Base-by-base conservation (phyloP, 1,140 invertebrate species). In the Schlechtendalia chinensis region DNA sequence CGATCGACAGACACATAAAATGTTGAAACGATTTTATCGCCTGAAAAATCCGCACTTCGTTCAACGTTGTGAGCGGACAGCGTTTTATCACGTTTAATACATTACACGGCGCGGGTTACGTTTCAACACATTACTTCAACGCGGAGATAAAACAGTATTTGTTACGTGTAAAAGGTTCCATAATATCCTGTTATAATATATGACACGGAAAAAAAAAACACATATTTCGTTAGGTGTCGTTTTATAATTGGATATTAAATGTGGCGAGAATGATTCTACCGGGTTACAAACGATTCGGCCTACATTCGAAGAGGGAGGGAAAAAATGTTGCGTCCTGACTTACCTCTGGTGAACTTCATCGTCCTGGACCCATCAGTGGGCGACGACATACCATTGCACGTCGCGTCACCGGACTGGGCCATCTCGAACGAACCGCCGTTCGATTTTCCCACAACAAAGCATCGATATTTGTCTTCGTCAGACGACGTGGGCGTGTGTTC, bases 381-480 rank as follows among this genome's bases (percentile, higher is more conserved):
- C 67, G 89, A 89, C 75, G 88, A 87, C 17, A 94, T 86, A 3
- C 93, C 93, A 79, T 90, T 93, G 84, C 93, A 95, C 12, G 92
- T 93, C 4, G 93, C 93, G 83, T 94, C 93, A 0, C 91, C 93
- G 12, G 92, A 93, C 83, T 94, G 92, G 14, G 92, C 93, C 27
- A 95, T 89, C 83, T 88, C 86, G 84, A 90, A 91, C 82, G 84
- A 85, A 82, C 88, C 84, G 83, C 86, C 82, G 16, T 50, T 84
- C 6, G 83, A 84, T 56, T 85, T 84, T 72, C 85, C 82, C 17
- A 81, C 84, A 84, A 88, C 87, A 85, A 92, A 93, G 84, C 91
- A 93, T n/a, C 91, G 87, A 83, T 90, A 91, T 81, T 87, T 87
- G 81, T 90, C 89, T 84, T 91, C 89, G 84, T 90, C 87, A 32